phyloP scores from a whole-genome alignment of 2,113 vertebrate species.

The Syngnathus scovelli region DNA sequence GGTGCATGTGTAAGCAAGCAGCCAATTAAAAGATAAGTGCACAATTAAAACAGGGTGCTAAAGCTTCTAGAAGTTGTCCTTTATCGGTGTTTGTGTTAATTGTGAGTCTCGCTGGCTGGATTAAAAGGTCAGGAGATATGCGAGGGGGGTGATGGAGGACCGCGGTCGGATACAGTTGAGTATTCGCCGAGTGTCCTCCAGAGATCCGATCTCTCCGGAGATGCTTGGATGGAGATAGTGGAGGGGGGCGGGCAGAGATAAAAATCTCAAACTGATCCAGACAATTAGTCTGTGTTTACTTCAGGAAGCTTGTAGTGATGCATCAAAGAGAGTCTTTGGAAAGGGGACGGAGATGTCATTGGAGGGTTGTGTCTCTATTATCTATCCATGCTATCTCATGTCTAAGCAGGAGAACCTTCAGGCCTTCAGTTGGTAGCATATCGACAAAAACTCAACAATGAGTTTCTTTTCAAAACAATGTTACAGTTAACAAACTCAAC shows the following conservation, averaged over 20 bases:
- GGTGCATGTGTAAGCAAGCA: conserved; percentile 7
- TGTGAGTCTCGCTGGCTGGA: conserved; percentile 42
- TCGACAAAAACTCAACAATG: too few species aligned
- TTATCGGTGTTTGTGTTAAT: conserved; percentile 64
- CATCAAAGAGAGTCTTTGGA: conserved; percentile 69
- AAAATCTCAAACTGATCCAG: conserved; percentile 78
- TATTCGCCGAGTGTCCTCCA: conserved; percentile 37
- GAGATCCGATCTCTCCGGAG: conserved; percentile 72
- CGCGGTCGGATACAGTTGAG: conserved; percentile 25
- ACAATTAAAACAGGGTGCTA: conserved; percentile 38
- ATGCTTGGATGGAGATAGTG: conserved; percentile 65
- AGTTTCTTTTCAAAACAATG: too few species aligned
- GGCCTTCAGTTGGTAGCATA: too few species aligned
- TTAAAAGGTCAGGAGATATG: conserved; percentile 62
- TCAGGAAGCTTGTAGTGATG: conserved; percentile 71
- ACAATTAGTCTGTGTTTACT: conserved; percentile 90
- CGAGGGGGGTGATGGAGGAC: conserved; percentile 7
- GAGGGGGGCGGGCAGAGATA: conserved; percentile 63
- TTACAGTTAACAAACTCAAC: too few species aligned
- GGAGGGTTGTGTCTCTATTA: not conserved
- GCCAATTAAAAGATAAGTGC: conserved; percentile 68
- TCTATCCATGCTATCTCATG: too few species aligned
- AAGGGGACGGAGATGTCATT: conserved; percentile 45
- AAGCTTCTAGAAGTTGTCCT: conserved; percentile 33
- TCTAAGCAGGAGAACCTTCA: too few species aligned